A percentile compares a stretch with the other conserved stretches of the same genome.
phyloP scores from a whole-genome alignment of 2,888 invertebrate species.

The Lymantria monacha region DNA sequence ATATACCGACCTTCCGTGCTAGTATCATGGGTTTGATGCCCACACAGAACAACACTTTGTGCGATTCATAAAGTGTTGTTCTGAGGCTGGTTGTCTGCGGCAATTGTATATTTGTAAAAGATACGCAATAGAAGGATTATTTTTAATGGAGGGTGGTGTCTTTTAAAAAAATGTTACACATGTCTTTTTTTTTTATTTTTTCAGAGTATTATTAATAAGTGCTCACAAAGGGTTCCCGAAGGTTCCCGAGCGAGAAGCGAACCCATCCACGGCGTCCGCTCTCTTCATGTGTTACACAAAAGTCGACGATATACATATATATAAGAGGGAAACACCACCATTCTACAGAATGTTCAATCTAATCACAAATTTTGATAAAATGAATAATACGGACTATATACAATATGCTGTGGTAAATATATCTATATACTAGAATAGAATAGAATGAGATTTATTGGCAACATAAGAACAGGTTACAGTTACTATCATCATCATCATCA shows the following conservation, averaged over 20 bases:
- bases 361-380: constrained; percentile 87
- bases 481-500: not conserved
- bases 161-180: no score
- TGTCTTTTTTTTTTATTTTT: constrained; percentile 5
- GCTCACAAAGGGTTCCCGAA: constrained; percentile 53
- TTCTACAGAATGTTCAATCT: constrained; percentile 87
- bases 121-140: no score
- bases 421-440: not conserved
- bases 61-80: no score
- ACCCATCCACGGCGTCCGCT: constrained; percentile 44
- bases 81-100: no score
- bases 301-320: constrained; percentile 59
- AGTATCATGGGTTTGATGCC: no score
- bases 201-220: constrained; percentile 83
- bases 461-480: not conserved
- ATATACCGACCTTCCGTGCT: no score
- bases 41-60: no score
- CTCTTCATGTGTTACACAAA: constrained; percentile 58
- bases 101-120: no score
- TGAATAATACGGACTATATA: constrained; percentile 84
- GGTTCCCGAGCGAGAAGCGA: not conserved
- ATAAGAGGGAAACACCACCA: constrained; percentile 60
- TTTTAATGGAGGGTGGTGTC: no score
- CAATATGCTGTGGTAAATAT: constrained; percentile 86
- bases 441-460: not conserved